Conservation (phyloP, 2,888 invertebrate species). For the Euplexia lucipara region DNA sequence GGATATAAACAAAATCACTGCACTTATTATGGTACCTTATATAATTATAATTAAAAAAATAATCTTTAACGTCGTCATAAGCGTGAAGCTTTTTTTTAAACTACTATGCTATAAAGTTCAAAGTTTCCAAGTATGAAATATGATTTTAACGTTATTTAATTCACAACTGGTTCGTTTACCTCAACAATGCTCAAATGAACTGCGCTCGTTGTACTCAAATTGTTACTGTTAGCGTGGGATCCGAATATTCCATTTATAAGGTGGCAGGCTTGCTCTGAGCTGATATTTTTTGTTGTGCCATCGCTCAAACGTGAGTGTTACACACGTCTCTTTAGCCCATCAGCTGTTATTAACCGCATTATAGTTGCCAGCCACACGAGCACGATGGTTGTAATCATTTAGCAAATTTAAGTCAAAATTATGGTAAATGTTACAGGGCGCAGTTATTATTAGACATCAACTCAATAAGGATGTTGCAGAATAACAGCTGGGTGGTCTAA, state of each 20-base stretch:
- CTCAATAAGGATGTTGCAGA: slow-evolving; percentile 75
- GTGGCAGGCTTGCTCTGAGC: slow-evolving; percentile 81
- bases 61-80: no score
- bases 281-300: slow-evolving; percentile 87
- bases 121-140: slow-evolving; percentile 5
- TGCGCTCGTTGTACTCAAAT: slow-evolving; percentile 76
- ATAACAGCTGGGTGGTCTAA: slow-evolving; percentile 70
- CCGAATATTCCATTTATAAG: slow-evolving; percentile 88
- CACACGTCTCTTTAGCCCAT: slow-evolving; percentile 79
- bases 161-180: slow-evolving; percentile 53
- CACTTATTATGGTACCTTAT: no score
- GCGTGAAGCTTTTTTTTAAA: no score
- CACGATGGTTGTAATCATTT: slow-evolving; percentile 76
- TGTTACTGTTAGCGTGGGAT: slow-evolving; percentile 84
- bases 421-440: slow-evolving; percentile 76
- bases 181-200: slow-evolving; percentile 72
- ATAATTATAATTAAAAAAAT: no score
- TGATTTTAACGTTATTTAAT: slow-evolving; percentile 26
- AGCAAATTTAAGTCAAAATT: slow-evolving; percentile 81
- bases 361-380: slow-evolving; percentile 76
- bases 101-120: no score
- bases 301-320: slow-evolving; percentile 83
- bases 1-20: neutral
- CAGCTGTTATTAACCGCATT: slow-evolving; percentile 78
- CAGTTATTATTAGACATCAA: slow-evolving; percentile 70